These are phyloP conservation scores for Ciconia boyciana DNA, from an alignment of 2,113 vertebrate genomes.

Conservation along the genomic window DNA sequence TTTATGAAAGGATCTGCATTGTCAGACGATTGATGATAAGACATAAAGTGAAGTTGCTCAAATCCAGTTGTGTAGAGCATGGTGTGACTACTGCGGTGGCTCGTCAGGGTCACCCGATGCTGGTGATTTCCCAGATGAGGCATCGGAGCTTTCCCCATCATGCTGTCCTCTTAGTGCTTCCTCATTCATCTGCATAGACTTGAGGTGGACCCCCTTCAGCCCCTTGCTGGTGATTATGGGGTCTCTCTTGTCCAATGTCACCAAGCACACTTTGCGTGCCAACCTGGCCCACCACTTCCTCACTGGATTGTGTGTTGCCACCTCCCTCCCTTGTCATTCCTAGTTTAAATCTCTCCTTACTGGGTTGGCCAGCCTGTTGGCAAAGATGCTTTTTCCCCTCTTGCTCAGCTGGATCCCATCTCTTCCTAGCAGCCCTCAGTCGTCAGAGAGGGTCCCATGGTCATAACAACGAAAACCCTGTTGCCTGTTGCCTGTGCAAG, in stretches of 20 bases:
- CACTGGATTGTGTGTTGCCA: too few relatives aligned
- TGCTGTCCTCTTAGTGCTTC: background rate
- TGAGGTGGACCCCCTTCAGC: background rate
- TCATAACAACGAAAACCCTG: too few relatives aligned
- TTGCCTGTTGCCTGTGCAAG: background rate
- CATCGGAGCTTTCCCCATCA: background rate
- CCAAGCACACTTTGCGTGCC: background rate
- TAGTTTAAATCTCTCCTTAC: background rate
- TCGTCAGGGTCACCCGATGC: background rate
- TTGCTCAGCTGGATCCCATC: background rate
- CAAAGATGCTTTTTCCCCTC: background rate
- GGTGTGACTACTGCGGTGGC: too few relatives aligned
- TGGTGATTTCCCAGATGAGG: background rate
- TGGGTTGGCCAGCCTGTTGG: background rate
- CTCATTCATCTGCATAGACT: accelerated
- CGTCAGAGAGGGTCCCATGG: background rate
- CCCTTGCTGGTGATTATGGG: background rate
- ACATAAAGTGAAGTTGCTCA: background rate
- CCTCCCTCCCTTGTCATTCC: background rate
- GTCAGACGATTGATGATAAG: background rate
- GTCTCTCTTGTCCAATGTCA: too few relatives aligned
- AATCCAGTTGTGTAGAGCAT: too few relatives aligned
- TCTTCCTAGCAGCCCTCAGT: background rate
- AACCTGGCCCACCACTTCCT: background rate
- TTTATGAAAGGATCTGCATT: background rate